Evolutionary conservation across 1,140 invertebrate genomes (phyloP).

Genomic region (Hermatobates lingyangjiaoensis): DNA sequence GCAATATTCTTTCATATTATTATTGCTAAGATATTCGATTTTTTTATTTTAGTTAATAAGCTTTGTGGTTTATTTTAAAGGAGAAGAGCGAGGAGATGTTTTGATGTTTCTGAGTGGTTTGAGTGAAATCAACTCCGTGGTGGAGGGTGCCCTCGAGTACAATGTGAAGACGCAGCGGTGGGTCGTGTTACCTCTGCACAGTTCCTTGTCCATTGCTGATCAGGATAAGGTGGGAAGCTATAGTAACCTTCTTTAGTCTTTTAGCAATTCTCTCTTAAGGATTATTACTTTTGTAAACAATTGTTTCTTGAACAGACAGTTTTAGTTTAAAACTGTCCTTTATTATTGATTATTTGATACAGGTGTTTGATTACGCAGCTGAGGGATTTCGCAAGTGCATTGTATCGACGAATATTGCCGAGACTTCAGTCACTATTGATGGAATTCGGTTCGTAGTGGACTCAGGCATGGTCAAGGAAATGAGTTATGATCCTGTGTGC

Average conservation of each 20-base stretch:
- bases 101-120: conserved; percentile 93
- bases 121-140: conserved; percentile 79
- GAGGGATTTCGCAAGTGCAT: conserved; percentile 92
- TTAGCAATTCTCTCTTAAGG: too few relatives aligned
- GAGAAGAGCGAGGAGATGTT: conserved; percentile 78
- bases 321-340: not conserved
- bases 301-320: not conserved
- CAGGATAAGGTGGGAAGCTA: conserved; percentile 89
- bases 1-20: too few relatives aligned
- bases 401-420: conserved; percentile 97
- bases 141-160: conserved; percentile 74
- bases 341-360: conserved; percentile 10
- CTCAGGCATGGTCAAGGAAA: conserved; percentile 82
- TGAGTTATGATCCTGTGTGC: conserved; percentile 77
- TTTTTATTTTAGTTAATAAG: too few relatives aligned
- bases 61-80: conserved; percentile 26
- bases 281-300: too few relatives aligned
- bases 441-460: conserved; percentile 95
- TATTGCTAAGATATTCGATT: too few relatives aligned
- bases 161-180: conserved; percentile 59
- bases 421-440: conserved; percentile 98
- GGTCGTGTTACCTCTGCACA: conserved; percentile 91
- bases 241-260: too few relatives aligned
- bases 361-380: conserved; percentile 93
- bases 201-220: conserved; percentile 75